A percentile compares a stretch with the other conserved stretches of the same genome.
phyloP scores from a whole-genome alignment of 2,797 vertebrate genomes.

The Dermochelys coriacea region DNA sequence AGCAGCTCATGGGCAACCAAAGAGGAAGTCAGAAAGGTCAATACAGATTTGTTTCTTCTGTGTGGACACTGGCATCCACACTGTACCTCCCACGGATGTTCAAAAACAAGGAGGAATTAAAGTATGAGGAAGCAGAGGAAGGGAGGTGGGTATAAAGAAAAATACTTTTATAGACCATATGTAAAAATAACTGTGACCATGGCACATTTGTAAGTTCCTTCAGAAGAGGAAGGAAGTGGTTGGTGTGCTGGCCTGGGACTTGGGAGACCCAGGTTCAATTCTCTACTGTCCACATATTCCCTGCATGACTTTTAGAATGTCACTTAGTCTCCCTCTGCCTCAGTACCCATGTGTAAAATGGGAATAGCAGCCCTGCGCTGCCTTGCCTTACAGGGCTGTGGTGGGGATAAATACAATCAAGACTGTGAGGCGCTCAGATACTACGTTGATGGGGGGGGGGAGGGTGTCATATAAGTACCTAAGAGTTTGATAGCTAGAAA shows the following conservation, averaged over 20 bases:
- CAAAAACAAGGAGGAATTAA: background rate
- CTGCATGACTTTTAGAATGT: background rate
- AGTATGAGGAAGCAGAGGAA: background rate
- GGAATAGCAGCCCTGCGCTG: background rate
- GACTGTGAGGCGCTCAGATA: background rate
- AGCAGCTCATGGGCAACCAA: background rate
- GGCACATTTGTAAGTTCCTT: background rate
- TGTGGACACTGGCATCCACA: accelerated
- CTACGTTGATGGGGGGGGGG: background rate
- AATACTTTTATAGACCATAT: background rate
- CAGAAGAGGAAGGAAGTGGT: background rate
- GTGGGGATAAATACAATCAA: background rate
- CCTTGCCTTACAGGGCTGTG: background rate
- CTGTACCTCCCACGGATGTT: background rate
- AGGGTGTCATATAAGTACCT: background rate
- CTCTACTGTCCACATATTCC: background rate
- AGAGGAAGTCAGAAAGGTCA: background rate
- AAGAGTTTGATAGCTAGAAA: background rate
- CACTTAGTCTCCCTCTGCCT: background rate
- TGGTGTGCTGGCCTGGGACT: background rate
- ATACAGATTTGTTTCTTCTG: background rate
- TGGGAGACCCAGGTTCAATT: background rate
- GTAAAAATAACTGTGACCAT: background rate
- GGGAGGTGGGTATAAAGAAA: background rate
- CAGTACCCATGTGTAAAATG: background rate